phyloP scores from a whole-genome alignment of 2,888 invertebrate genomes.

The Agonum fuliginosum region DNA sequence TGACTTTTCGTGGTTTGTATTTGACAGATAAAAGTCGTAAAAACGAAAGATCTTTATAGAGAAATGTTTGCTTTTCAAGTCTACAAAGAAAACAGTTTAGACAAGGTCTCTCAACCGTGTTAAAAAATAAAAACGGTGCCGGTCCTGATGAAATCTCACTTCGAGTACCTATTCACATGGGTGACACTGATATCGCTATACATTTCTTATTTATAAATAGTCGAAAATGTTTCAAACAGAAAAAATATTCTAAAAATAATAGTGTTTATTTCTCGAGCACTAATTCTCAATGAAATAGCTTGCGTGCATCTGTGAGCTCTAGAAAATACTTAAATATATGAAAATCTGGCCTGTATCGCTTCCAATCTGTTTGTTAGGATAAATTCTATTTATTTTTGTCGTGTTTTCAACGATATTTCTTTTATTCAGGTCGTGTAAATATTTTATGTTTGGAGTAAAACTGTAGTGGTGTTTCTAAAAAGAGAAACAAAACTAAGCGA shows the following conservation, averaged over 20 bases:
- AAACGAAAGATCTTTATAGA: slow-evolving; percentile 9
- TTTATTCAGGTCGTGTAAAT: slow-evolving; percentile 3
- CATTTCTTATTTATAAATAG: slow-evolving; percentile 43
- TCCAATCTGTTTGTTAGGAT: slow-evolving; percentile 8
- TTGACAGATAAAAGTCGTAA: slow-evolving; percentile 27
- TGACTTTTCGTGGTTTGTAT: slow-evolving; percentile 36
- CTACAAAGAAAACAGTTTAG: slow-evolving; percentile 14
- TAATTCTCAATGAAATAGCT: slow-evolving; percentile 54
- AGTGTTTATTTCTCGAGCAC: slow-evolving; percentile 18
- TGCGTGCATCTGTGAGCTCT: slow-evolving; percentile 36
- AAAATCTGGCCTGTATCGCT: slow-evolving; percentile 4
- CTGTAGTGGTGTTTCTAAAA: slow-evolving; percentile 1
- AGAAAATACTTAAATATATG: slow-evolving; percentile 41
- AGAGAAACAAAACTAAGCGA: background rate
- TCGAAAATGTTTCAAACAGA: slow-evolving; percentile 15
- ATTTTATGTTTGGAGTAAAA: slow-evolving; percentile 1
- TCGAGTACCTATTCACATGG: slow-evolving; percentile 10
- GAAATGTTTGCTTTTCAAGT: slow-evolving; percentile 24
- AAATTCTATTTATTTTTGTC: slow-evolving; percentile 12
- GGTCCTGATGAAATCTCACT: slow-evolving; percentile 7
- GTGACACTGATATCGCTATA: slow-evolving; percentile 39
- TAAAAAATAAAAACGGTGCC: background rate
- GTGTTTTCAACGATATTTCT: background rate
- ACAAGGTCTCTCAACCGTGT: slow-evolving; percentile 6
- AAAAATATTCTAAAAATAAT: slow-evolving; percentile 45